phyloP scores from a whole-genome alignment of 2,113 vertebrate genomes.

The Anser cygnoides region DNA sequence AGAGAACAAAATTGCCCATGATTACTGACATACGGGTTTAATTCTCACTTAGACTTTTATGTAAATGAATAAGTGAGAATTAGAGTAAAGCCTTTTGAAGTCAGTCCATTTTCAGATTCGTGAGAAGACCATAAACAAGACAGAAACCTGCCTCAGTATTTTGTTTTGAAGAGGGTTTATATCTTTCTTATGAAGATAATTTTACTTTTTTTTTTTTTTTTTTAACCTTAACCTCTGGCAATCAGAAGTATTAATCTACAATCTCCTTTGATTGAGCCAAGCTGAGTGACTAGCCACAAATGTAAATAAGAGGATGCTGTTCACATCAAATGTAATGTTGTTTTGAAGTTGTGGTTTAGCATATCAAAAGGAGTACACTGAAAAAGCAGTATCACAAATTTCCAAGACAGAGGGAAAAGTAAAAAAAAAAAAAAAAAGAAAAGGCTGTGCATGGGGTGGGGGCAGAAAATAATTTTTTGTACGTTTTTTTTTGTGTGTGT shows the following conservation, averaged over 20 bases:
- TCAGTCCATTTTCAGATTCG: neutral
- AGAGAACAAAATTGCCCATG: neutral
- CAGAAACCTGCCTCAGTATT: neutral
- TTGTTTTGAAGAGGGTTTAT: neutral
- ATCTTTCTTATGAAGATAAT: neutral
- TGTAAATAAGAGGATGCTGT: neutral
- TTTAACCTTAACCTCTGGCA: neutral
- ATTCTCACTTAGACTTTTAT: conserved; percentile 8
- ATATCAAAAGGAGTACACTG: neutral
- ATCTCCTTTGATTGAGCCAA: neutral
- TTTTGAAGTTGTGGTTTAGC: neutral
- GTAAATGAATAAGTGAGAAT: conserved; percentile 3
- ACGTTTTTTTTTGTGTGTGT: neutral
- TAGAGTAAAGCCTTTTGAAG: neutral
- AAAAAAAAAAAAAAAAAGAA: neutral
- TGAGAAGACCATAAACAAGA: neutral
- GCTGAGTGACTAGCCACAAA: neutral
- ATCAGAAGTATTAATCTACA: neutral
- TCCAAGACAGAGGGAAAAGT: neutral
- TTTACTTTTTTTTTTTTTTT: neutral
- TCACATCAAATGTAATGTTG: neutral
- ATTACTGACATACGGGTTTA: neutral
- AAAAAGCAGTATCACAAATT: neutral
- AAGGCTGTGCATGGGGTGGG: neutral
- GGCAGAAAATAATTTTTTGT: neutral